Percentiles rank a stretch among this genome's conserved stretches.
Conservation (phyloP, 53 echinoderm and acorn worm genomes). For the Mesocentrotus franciscanus region DNA sequence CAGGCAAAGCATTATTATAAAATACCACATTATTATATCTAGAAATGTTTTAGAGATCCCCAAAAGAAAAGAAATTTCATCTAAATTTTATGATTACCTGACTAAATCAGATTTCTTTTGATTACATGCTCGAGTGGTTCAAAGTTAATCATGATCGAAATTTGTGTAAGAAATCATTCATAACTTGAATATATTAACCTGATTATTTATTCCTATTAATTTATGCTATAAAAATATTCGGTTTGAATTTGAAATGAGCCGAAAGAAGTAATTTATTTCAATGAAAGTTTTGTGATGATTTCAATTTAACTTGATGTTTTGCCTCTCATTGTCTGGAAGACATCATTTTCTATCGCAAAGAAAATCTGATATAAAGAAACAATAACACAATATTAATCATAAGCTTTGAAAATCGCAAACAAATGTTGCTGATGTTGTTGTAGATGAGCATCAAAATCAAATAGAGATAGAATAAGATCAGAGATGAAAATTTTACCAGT, state of each 20-base stretch:
- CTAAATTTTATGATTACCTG: too few species aligned
- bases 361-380: not conserved
- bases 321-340: not conserved
- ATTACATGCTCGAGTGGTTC: not conserved
- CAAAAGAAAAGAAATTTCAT: not conserved
- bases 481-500: not conserved
- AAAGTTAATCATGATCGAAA: not conserved
- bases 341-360: slow-evolving; percentile 19
- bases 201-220: not conserved
- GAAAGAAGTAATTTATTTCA: not conserved
- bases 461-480: not conserved
- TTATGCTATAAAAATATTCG: not conserved
- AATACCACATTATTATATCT: not conserved
- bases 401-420: not conserved
- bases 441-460: not conserved
- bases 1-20: not conserved
- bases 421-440: not conserved
- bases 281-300: not conserved
- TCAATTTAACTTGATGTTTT: not conserved
- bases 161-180: not conserved
- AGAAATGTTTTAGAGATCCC: not conserved
- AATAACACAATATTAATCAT: not conserved
- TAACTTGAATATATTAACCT: too few species aligned
- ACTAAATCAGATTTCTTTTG: not conserved
- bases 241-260: not conserved